Conservation (phyloP, 2,888 invertebrate genomes). For the Laspeyria flexula region DNA sequence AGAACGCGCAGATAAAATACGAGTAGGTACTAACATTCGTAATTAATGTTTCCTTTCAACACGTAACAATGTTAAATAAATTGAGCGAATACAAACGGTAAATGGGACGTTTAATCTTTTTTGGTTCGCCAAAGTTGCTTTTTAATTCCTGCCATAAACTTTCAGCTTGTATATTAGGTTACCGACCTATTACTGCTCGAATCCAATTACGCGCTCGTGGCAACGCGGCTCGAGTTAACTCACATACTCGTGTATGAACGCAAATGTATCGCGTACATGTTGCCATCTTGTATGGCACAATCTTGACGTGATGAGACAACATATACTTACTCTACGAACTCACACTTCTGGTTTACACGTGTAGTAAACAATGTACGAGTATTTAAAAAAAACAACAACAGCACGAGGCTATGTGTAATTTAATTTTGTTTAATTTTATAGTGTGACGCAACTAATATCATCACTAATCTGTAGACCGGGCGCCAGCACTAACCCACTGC, state of each 20-base stretch:
- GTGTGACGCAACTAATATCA: too few species aligned
- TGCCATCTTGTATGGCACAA: too few species aligned
- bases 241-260: not conserved
- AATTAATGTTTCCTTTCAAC: conserved; percentile 35
- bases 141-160: conserved; percentile 8
- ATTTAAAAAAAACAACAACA: too few species aligned
- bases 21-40: conserved; percentile 19
- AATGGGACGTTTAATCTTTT: conserved; percentile 19
- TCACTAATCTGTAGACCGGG: too few species aligned
- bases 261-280: not conserved
- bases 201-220: not conserved
- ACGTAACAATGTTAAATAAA: conserved; percentile 29
- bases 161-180: not conserved
- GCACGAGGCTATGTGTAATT: too few species aligned
- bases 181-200: conserved; percentile 3
- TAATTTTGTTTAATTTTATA: too few species aligned
- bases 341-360: too few species aligned
- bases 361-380: too few species aligned
- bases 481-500: too few species aligned
- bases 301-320: too few species aligned
- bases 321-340: too few species aligned
- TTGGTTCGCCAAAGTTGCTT: conserved; percentile 14
- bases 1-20: conserved; percentile 17
- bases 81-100: conserved; percentile 23
- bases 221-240: not conserved